Conservation (phyloP, 1,140 invertebrate species). For the Drosophila albomicans region DNA sequence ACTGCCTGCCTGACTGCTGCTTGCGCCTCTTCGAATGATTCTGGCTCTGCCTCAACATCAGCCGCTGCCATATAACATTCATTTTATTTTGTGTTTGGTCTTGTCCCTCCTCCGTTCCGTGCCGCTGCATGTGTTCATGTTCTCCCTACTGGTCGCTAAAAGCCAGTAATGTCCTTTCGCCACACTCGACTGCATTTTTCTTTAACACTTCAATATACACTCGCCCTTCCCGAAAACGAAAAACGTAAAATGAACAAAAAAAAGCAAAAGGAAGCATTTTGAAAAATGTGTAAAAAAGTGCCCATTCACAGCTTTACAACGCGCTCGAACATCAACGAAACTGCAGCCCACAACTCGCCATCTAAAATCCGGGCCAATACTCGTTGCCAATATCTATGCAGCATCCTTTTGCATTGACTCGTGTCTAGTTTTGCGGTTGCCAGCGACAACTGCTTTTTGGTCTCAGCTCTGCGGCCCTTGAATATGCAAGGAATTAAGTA, state of each 20-base stretch:
- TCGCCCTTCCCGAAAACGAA: constrained; percentile 47
- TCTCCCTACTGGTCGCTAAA: constrained; percentile 68
- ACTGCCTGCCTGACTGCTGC: constrained; percentile 1
- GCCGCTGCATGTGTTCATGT: constrained; percentile 38
- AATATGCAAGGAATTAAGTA: constrained; percentile 76
- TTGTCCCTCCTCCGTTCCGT: constrained; percentile 4
- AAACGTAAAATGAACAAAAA: constrained; percentile 30
- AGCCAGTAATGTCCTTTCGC: constrained; percentile 82
- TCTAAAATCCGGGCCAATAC: constrained; percentile 62
- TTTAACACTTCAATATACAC: constrained; percentile 81
- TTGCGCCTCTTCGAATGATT: constrained; percentile 9
- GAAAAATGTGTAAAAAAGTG: constrained; percentile 51
- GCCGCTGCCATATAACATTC: constrained; percentile 67
- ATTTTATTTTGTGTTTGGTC: constrained; percentile 71
- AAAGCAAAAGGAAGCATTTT: constrained; percentile 19
- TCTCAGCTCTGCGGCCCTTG: constrained; percentile 31
- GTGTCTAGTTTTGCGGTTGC: constrained; percentile 75
- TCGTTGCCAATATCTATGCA: constrained; percentile 62
- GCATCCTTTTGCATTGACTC: constrained; percentile 64
- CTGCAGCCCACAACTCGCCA: constrained; percentile 56
- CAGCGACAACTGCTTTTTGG: constrained; percentile 73
- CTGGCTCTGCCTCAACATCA: constrained; percentile 18
- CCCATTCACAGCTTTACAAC: constrained; percentile 60
- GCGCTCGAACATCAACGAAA: constrained; percentile 43
- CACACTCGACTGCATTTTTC: constrained; percentile 82